Base-by-base conservation (phyloP, 2,113 vertebrate species). In the Clupea harengus region DNA sequence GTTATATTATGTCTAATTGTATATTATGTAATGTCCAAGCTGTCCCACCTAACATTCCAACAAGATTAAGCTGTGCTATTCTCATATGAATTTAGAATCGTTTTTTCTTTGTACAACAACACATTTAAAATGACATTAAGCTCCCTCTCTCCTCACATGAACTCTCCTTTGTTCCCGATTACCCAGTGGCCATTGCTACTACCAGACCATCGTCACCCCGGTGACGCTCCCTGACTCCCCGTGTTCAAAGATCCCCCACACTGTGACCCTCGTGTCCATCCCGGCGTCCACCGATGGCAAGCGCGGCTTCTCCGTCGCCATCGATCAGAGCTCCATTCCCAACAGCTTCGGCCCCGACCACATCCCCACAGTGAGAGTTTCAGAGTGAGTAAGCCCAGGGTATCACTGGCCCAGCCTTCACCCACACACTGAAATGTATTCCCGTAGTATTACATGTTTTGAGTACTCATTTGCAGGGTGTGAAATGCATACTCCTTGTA, bases 251-350 rank as follows among this genome's bases (percentile, higher is more conserved):
- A 97, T 99, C 90, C 98, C 98, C n/a, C 98, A 99, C 94, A 99
- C 98, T 0, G 98, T 99, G 89, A 99, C 98, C 0, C 94, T 99
- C 0, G 97, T 99, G 81, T 99, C 98, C 92, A 99, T 99, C 90
- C 98, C 98, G 0, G 97, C 97, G 85, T 96, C 95, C 2, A 90
- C 95, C 0, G 97, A 99, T 0, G 96, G 96, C 85, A 97, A 96
- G 22, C 96, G 98, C 0, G 98, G 98, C 54, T 95, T 99, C 90
- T 99, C 98, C 0, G 95, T 99, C 87, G 96, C 97, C 91, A 96
- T 99, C 2, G 97, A 99, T 90, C 96, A 95, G 85, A 94, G 94
- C 0, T 91, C 94, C 17, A 93, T 95, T 90, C 93, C 94, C 0
- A 94, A 94, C 0, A 94, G 96, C 88, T 96, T 92, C 0, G 93